These are phyloP conservation scores for Alexandromys fortis DNA, from an alignment of 2,113 vertebrate genomes.

Conservation along the genomic window DNA sequence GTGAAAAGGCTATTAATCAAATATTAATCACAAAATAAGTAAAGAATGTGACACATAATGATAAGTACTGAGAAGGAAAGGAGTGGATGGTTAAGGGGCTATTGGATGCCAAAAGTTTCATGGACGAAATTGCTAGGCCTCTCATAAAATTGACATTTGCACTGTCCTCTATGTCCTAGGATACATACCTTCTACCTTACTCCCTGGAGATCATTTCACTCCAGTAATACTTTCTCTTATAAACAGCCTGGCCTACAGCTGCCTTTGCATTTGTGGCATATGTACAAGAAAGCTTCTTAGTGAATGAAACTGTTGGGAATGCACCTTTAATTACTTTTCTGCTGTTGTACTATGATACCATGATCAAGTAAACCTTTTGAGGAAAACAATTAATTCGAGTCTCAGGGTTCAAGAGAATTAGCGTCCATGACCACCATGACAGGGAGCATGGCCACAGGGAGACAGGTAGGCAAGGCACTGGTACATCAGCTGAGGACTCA, in stretches of 20 bases:
- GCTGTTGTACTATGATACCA: neutral
- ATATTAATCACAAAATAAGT: slow-evolving; percentile 40
- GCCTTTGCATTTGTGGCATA: neutral
- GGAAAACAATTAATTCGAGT: neutral
- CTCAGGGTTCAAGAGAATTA: neutral
- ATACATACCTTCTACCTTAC: neutral
- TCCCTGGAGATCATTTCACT: neutral
- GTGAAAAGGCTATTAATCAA: neutral
- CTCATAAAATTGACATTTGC: neutral
- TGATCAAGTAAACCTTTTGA: neutral
- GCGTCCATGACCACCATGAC: too few relatives aligned
- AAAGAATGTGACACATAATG: neutral
- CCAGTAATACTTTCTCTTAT: neutral
- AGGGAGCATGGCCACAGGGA: neutral
- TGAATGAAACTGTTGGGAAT: neutral
- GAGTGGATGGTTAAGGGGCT: neutral
- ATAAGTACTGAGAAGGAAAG: neutral
- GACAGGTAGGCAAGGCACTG: neutral
- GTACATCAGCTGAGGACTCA: neutral
- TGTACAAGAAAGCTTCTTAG: neutral
- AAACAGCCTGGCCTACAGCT: neutral
- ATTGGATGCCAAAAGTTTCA: neutral
- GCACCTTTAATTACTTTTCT: neutral
- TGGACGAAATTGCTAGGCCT: neutral
- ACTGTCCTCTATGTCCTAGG: neutral